Base-by-base conservation (phyloP, 2,888 invertebrate genomes). In the Micoletzkya japonica region DNA sequence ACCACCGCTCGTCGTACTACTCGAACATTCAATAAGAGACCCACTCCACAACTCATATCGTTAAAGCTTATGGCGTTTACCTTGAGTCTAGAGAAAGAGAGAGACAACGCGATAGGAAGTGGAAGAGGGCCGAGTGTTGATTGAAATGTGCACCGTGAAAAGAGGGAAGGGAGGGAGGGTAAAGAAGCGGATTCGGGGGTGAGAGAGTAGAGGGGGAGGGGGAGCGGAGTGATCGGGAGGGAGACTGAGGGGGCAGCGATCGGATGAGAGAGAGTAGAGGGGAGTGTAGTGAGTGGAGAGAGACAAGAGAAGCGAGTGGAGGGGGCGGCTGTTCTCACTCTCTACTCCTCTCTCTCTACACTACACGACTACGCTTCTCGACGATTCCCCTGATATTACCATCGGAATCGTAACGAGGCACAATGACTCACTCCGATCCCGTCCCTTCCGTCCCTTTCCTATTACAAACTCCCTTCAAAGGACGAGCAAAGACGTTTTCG, bases 281-380 rank as follows among this genome's bases (percentile, higher is more conserved):
- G 30, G 4, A 36, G 37, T 2, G 30, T 24, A 37, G 24, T 24
- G 17, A 54, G 26, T 7, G 54, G 26, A 14, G 54, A 24, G 54
- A 10, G 17, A 54, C 17, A 54, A 10, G 17, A 54, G 54, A 24
- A 54, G 7, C 7, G 17, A 54, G 14, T 7, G 26, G 54, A 10
- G 54, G 54, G 54, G 64, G 64, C 64, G 64, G 54, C 64, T 66
- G 64, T 66, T 66, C 64, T 66, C 64, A 54, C 52, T 37, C 44
- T 44, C 44, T 44, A 44, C 44, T 44, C 44, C 44, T 44, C 44
- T 44, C 10, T 14, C 44, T 20, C 44, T 44, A 44, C 44, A 20
- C 10, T 44, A 10, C 44, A 44, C 10, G 20, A 44, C 10, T 44
- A 10, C n/a, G n/a, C n/a, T n/a, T n/a, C n/a, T n/a, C n/a, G n/a